These are phyloP conservation scores for Conus betulinus DNA, from an alignment of 1,140 invertebrate genomes.

Conservation along the genomic window DNA sequence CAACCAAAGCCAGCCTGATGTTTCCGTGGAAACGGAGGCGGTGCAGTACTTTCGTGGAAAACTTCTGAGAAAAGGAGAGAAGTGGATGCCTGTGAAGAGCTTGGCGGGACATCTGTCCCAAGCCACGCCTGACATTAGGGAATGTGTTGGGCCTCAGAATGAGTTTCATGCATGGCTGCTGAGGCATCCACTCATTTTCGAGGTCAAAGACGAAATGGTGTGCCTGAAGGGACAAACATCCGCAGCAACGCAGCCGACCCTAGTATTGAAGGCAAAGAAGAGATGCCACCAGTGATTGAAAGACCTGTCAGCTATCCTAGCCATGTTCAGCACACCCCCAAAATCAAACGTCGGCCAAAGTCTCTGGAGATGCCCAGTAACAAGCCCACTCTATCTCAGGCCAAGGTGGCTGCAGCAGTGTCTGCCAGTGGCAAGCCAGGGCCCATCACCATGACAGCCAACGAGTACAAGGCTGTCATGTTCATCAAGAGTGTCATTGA, in stretches of 20 bases:
- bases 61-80: slow-evolving; percentile 73
- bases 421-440: slow-evolving; percentile 61
- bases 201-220: slow-evolving; percentile 73
- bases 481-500: slow-evolving; percentile 75
- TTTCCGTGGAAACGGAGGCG: slow-evolving; percentile 75
- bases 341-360: slow-evolving; percentile 65
- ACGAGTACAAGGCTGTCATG: slow-evolving; percentile 76
- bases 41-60: slow-evolving; percentile 75
- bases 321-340: slow-evolving; percentile 55
- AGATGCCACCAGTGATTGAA: slow-evolving; percentile 41
- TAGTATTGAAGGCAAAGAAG: slow-evolving; percentile 61
- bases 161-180: slow-evolving; percentile 74
- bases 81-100: slow-evolving; percentile 74
- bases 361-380: slow-evolving; percentile 63
- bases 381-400: slow-evolving; percentile 50
- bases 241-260: slow-evolving; percentile 68
- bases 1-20: slow-evolving; percentile 64
- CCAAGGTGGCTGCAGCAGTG: slow-evolving; percentile 39
- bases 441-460: slow-evolving; percentile 75
- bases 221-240: slow-evolving; percentile 72
- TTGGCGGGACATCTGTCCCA: slow-evolving; percentile 77
- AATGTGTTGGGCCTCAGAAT: slow-evolving; percentile 76
- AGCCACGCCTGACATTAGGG: slow-evolving; percentile 72
- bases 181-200: slow-evolving; percentile 75
- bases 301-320: slow-evolving; percentile 39